Evolutionary conservation across 1,140 invertebrate species (phyloP), one percentile per base, ranked within the genome.

Genomic region (Bombus soroeensis): DNA sequence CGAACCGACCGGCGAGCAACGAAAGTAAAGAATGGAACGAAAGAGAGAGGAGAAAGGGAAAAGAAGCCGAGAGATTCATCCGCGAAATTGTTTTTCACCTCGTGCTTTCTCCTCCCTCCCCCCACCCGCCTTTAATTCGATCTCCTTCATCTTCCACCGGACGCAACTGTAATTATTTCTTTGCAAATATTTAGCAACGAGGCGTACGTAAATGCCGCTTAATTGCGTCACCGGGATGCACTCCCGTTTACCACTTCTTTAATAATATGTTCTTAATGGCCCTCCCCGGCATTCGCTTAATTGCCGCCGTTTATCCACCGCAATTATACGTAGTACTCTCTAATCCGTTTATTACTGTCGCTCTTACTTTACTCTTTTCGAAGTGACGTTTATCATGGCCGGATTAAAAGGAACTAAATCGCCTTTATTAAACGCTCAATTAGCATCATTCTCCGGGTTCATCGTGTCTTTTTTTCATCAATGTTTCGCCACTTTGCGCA

Each of bases 331-430:
- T 62, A 86, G 88, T 82, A 89, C 88, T 86, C 88, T 86, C 88
- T 89, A 89, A 89, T 89, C 88, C 87, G 88, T 89, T 89, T 89
- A 89, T 89, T 89, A 89, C 88, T 43, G 84, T 83, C 87, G 79
- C 75, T 84, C 88, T 89, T 89, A 76, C 87, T 89, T 89, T 86
- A 83, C 87, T 89, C 83, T 89, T 88, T 89, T 74, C 79, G 73
- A 89, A 83, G 64, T 86, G 75, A 79, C 88, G 79, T 89, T 86
- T 85, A 89, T 89, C 87, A 68, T 43, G 79, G 70, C 62, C 74
- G n/a, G 84, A 86, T 89, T 86, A 89, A 89, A 86, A 57, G 79
- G 71, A 88, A 86, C 78, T 75, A 73, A 83, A 62, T 86, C 85
- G 76, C 83, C 78, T 89, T 89, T 89, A 89, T 89, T 86, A 89